These are phyloP conservation scores for Bedellia somnulentella DNA, from an alignment of 2,888 invertebrate genomes.

Conservation along the genomic window DNA sequence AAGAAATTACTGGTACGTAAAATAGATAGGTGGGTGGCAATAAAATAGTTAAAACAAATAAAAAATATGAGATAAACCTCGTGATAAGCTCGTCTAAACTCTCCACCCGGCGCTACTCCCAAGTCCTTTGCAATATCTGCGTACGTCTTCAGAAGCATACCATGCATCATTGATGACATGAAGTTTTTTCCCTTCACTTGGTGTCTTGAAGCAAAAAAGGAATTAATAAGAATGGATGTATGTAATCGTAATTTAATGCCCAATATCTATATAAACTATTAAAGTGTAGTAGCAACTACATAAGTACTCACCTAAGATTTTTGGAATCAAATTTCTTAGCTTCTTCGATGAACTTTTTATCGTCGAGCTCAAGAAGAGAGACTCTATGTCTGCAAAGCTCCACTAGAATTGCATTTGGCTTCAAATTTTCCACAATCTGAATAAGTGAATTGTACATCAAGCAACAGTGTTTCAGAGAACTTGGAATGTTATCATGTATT, in stretches of 20 bases:
- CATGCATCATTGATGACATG: conserved; percentile 46
- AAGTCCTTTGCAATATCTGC: conserved; percentile 50
- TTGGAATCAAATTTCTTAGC: conserved; percentile 42
- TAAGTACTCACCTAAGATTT: conserved; percentile 33
- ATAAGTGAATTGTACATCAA: no score
- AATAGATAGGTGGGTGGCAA: no score
- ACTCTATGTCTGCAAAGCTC: conserved; percentile 49
- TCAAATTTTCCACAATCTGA: conserved; percentile 35
- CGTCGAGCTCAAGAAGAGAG: conserved; percentile 41
- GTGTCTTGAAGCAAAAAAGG: conserved; percentile 17
- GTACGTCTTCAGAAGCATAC: conserved; percentile 48
- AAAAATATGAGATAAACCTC: no score
- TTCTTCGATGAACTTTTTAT: conserved; percentile 48
- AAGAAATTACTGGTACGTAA: no score
- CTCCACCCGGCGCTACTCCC: conserved; percentile 50
- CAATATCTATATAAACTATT: no score
- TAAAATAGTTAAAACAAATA: no score
- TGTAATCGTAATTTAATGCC: no score
- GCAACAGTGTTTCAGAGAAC: no score
- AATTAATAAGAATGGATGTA: no score
- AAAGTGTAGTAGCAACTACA: no score
- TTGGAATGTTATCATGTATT: no score
- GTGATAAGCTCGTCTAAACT: conserved; percentile 48
- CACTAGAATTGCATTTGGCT: conserved; percentile 45
- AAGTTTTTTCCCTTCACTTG: conserved; percentile 46